These are phyloP conservation scores for Grus americana DNA, from an alignment of 2,113 vertebrate genomes.

Conservation along the genomic window DNA sequence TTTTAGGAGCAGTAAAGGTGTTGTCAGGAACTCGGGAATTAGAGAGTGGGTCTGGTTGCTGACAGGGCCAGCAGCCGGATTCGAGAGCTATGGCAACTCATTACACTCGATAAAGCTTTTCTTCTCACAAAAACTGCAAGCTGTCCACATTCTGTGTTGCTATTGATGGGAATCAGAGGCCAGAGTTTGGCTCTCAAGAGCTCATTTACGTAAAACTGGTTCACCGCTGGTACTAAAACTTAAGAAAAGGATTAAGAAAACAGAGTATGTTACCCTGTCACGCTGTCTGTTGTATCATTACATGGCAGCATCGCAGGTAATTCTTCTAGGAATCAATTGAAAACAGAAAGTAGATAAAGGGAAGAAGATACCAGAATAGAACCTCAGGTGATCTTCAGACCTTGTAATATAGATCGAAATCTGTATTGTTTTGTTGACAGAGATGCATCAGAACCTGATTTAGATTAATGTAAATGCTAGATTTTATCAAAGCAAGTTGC, in stretches of 20 bases:
- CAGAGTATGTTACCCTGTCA: neutral
- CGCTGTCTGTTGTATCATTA: neutral
- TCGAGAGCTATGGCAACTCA: neutral
- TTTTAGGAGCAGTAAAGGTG: neutral
- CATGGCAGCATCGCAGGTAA: neutral
- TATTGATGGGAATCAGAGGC: neutral
- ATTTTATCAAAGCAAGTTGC: constrained; percentile 28
- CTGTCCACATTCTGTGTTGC: neutral
- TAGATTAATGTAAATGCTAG: neutral
- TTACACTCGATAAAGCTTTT: neutral
- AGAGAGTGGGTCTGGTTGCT: neutral
- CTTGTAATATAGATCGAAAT: neutral
- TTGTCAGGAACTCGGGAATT: neutral
- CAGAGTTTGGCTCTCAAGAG: neutral
- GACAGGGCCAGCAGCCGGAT: neutral
- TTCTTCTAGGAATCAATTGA: neutral
- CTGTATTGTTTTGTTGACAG: neutral
- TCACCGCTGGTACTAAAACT: neutral
- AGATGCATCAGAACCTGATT: neutral
- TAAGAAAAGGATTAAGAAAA: neutral
- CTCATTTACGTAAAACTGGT: neutral
- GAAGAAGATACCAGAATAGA: neutral
- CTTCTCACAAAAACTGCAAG: neutral
- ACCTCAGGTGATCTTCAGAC: neutral
- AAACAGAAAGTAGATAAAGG: neutral